Evolutionary conservation across 1,140 invertebrate genomes (phyloP).

Genomic region (Meteorus sp.): DNA sequence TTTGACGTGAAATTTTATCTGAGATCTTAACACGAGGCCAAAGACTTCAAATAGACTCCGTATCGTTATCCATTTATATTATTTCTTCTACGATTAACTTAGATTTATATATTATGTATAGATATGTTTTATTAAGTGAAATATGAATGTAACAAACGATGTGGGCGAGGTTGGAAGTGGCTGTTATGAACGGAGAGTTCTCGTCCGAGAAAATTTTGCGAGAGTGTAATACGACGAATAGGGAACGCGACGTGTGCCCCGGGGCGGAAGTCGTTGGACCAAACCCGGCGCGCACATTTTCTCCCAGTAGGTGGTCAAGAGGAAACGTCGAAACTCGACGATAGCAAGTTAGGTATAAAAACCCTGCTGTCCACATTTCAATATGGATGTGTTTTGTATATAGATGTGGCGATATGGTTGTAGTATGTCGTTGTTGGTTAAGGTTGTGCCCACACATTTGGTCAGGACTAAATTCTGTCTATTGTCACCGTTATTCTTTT

Average conservation of each 20-base stretch:
- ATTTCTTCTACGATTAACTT: conserved; percentile 6
- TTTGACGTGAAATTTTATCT: neutral
- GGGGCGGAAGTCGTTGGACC: conserved; percentile 28
- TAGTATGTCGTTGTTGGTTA: no score
- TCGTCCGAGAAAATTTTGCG: neutral
- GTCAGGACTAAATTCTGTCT: no score
- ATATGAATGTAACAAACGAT: neutral
- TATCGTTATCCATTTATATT: no score
- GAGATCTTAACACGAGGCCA: conserved; percentile 6
- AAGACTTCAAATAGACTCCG: conserved; percentile 5
- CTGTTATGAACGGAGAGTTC: neutral
- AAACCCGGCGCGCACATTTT: conserved; percentile 19
- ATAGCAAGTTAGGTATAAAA: neutral
- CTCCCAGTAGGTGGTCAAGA: conserved; percentile 33
- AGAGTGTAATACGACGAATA: no score
- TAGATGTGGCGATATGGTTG: no score
- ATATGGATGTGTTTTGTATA: no score
- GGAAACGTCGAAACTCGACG: conserved; percentile 3
- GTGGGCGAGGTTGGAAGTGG: neutral
- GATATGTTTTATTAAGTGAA: neutral
- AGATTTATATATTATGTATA: neutral
- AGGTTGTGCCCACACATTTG: no score
- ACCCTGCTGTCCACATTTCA: no score
- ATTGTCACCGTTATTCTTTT: no score
- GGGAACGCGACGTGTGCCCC: conserved; percentile 1